phyloP scores from a whole-genome alignment of 2,888 invertebrate genomes.

The Nesidiocoris tenuis region DNA sequence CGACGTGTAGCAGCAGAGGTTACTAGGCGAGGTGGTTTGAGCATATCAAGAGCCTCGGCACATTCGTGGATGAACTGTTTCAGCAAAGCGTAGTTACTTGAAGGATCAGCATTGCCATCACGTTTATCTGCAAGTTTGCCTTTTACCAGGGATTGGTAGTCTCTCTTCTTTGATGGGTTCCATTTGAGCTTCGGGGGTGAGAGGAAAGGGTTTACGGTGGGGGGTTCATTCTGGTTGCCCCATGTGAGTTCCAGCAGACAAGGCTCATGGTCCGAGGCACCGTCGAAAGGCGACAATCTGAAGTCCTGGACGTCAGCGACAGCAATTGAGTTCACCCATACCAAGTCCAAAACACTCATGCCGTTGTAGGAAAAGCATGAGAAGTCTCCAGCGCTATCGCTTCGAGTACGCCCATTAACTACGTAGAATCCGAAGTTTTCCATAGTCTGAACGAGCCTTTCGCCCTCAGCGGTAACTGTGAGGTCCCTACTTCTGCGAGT shows the following conservation, averaged over 20 bases:
- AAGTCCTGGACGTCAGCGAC: constrained; percentile 16
- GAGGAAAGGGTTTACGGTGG: not conserved
- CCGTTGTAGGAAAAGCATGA: not conserved
- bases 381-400: not conserved
- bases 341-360: too few relatives aligned
- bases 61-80: not conserved
- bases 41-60: not conserved
- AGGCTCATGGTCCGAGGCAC: constrained; percentile 7
- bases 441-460: too few relatives aligned
- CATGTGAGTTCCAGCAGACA: not conserved
- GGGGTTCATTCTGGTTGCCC: not conserved
- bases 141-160: not conserved
- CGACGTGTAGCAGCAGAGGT: not conserved
- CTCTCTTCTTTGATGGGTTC: not conserved
- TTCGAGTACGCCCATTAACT: constrained; percentile 6
- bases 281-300: not conserved
- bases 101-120: not conserved
- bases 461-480: too few relatives aligned
- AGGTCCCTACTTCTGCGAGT: too few relatives aligned
- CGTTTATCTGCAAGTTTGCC: not conserved
- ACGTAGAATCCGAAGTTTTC: too few relatives aligned
- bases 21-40: not conserved
- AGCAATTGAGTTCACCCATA: constrained; percentile 3
- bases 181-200: constrained; percentile 9
- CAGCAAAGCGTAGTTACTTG: not conserved